Base-by-base conservation (phyloP, 2,888 invertebrate genomes). In the Polydrusus pterygomalis region DNA sequence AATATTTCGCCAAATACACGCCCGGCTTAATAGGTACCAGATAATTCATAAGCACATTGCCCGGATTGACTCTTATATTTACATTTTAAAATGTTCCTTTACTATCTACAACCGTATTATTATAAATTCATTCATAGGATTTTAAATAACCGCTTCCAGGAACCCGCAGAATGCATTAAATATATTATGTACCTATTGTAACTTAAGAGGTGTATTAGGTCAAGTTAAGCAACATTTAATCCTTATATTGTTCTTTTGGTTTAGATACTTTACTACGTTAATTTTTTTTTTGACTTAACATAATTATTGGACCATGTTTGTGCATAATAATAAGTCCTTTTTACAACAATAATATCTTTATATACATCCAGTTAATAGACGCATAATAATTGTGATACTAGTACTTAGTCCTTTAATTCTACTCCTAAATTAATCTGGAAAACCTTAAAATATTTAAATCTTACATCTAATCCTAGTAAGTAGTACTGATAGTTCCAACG, bases 41-140 rank as follows among this genome's bases (percentile, higher is more conserved):
- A n/a, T n/a, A n/a, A n/a, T n/a, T n/a, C n/a, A n/a, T n/a, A n/a
- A n/a, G 25, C 25, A 25, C 25, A 25, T 25, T 25, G 5, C 25
- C 25, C 5, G 5, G 25, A 25, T 3, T 25, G 25, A 25, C 25
- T 25, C 25, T 25, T 25, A 25, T 25, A 25, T 78, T 76, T 78
- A 70, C 75, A 75, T 79, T 51, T 69, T n/a, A n/a, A 77, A 77
- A 77, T 77, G 73, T 47, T 45, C 56, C 13, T 54, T 75, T 77
- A 73, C 70, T 74, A n/a, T n/a, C n/a, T n/a, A 74, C 70, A 77
- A 65, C 62, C 30, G 64, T 69, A 74, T 65, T 64, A 65, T 75
- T 75, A 75, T 75, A 62, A 75, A 75, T 75, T 75, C 75, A 71
- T 75, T 75, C 70, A 60, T 74, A 64, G 69, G 60, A 71, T 60